Percentiles rank a stretch among this genome's conserved stretches.
Evolutionary conservation across 2,888 invertebrate genomes (phyloP).

Genomic region (Smittia aterrima): DNA sequence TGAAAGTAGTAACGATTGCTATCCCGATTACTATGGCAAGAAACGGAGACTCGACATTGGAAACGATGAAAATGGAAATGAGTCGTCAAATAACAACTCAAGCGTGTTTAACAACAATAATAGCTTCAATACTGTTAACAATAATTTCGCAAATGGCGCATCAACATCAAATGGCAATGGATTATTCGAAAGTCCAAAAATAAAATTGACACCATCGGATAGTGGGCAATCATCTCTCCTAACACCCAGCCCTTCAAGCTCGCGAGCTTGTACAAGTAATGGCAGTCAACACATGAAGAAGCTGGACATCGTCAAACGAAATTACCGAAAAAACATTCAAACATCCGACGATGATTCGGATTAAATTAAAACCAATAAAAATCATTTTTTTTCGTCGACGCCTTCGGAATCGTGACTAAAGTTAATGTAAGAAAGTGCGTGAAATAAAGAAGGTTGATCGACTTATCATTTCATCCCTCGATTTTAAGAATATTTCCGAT

Average conservation of each 20-base stretch:
- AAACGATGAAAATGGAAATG: not conserved
- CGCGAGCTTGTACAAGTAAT: not conserved
- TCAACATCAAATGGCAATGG: not conserved
- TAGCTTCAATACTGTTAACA: not conserved
- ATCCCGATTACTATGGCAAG: slow-evolving; percentile 20
- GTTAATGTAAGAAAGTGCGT: not conserved
- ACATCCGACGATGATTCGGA: slow-evolving; percentile 39
- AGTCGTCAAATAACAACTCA: not conserved
- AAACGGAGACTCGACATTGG: slow-evolving; percentile 9
- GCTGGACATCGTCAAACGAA: slow-evolving; percentile 31
- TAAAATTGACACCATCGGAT: slow-evolving; percentile 19
- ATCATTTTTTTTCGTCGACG: not conserved
- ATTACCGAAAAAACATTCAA: slow-evolving; percentile 30
- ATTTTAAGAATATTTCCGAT: not conserved
- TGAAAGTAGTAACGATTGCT: slow-evolving; percentile 33
- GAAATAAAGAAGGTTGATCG: not conserved
- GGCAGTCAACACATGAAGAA: not conserved
- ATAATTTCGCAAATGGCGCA: slow-evolving; percentile 4
- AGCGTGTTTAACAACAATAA: not conserved
- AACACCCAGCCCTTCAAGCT: not conserved
- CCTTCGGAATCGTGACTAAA: not conserved
- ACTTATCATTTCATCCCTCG: not conserved
- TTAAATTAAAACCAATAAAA: not conserved
- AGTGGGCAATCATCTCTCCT: not conserved
- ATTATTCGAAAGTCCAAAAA: not conserved